Percentiles rank a stretch among this genome's conserved stretches.
Conservation (phyloP, 2,113 vertebrate genomes). For the Ptilorrhoa leucosticta region DNA sequence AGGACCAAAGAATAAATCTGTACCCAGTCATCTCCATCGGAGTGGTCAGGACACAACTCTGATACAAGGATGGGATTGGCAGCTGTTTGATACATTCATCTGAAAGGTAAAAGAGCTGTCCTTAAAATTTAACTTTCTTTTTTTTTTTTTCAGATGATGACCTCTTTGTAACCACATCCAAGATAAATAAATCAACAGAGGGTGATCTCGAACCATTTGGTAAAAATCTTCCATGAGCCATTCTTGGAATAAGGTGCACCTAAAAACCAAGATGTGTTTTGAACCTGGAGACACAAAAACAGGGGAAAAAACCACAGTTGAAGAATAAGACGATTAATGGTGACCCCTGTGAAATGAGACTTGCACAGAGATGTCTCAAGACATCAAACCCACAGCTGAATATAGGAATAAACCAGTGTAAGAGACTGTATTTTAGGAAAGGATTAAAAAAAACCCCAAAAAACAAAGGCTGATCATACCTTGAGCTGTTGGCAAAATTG, state of each 20-base stretch:
- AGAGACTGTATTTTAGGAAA: not conserved
- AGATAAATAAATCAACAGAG: not conserved
- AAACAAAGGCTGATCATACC: fast-evolving
- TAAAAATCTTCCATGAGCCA: not conserved
- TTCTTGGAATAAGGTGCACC: not conserved
- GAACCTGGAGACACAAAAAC: not conserved
- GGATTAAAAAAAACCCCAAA: not conserved
- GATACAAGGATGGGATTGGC: not conserved
- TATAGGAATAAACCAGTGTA: not conserved
- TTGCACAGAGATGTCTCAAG: not conserved
- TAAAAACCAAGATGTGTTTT: not conserved
- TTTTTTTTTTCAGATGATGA: not conserved
- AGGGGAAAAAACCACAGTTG: not conserved
- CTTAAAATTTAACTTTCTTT: not conserved
- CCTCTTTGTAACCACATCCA: not conserved
- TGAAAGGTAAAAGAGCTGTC: not conserved
- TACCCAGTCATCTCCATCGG: not conserved
- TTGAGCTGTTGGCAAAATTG: not conserved
- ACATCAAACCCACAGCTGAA: not conserved
- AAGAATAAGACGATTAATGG: not conserved
- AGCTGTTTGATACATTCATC: not conserved
- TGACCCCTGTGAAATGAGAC: not conserved
- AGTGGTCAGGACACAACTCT: not conserved
- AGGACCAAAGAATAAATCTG: not conserved
- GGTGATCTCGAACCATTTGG: not conserved